phyloP scores from a whole-genome alignment of 2,797 vertebrate genomes.

The Sternarchorhynchus goeldii region DNA sequence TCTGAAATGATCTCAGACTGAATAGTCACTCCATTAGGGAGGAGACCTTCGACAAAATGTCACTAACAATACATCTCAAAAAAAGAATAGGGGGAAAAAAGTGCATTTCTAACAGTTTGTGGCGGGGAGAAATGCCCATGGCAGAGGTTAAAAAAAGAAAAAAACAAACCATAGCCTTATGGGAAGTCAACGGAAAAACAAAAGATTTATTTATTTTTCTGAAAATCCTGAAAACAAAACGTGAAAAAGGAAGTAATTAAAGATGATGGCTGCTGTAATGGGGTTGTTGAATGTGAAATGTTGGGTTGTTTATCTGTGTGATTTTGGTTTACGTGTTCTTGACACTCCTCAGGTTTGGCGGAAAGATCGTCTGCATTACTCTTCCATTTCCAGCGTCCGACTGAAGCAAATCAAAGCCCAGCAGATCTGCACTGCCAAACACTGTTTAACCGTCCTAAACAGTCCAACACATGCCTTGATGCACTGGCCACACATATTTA shows the following conservation, averaged over 20 bases:
- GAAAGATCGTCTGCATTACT: neutral
- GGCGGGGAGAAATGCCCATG: constrained; percentile 67
- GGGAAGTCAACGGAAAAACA: constrained; percentile 48
- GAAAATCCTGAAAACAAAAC: neutral
- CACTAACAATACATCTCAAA: constrained; percentile 67
- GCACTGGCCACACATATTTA: too few relatives aligned
- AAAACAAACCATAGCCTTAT: constrained; percentile 52
- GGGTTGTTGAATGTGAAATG: constrained; percentile 14
- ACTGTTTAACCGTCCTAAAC: constrained; percentile 34
- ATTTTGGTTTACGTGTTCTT: constrained; percentile 30
- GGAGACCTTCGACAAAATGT: constrained; percentile 57
- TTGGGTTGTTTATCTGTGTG: constrained; percentile 15
- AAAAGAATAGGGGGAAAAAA: constrained; percentile 19
- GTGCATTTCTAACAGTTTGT: too few relatives aligned
- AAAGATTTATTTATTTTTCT: neutral
- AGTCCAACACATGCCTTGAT: neutral
- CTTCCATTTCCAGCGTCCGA: too few relatives aligned
- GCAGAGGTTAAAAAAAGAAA: constrained; percentile 66
- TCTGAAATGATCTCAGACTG: constrained; percentile 53
- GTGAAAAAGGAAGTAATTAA: neutral
- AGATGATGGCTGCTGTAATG: neutral
- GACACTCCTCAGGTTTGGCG: constrained; percentile 20
- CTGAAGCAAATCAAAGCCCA: neutral
- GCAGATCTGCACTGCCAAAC: neutral
- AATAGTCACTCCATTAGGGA: constrained; percentile 55